These are phyloP conservation scores for Tanypteryx hageni DNA, from an alignment of 2,888 invertebrate genomes.

Conservation along the genomic window DNA sequence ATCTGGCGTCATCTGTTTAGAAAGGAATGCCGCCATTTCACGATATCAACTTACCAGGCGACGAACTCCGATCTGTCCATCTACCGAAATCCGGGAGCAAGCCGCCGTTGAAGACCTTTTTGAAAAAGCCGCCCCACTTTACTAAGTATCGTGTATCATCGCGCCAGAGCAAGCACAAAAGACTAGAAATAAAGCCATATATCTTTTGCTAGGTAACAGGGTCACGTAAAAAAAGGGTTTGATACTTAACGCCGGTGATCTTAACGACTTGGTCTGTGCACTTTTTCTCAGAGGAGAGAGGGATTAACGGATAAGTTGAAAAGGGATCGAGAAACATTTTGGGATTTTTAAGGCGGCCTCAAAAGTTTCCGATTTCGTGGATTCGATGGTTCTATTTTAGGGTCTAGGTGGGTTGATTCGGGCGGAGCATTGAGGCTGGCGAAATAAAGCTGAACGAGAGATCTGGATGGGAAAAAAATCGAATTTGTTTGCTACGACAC, in stretches of 20 bases:
- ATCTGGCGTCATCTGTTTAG: conserved; percentile 8
- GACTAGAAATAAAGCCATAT: conserved; percentile 19
- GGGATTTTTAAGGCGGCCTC: neutral
- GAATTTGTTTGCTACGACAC: neutral
- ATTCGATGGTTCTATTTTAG: neutral
- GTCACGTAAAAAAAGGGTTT: neutral
- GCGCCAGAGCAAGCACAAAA: neutral
- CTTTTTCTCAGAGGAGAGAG: neutral
- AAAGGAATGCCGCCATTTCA: neutral
- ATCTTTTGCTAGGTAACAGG: conserved; percentile 2
- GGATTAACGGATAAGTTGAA: neutral
- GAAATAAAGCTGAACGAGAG: neutral
- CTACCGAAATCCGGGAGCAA: conserved; percentile 4
- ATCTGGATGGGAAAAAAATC: neutral
- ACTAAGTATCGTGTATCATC: neutral
- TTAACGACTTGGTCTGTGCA: neutral
- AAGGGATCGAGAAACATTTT: neutral
- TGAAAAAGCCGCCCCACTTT: neutral
- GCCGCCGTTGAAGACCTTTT: neutral
- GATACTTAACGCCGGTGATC: conserved; percentile 16
- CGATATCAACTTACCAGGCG: neutral
- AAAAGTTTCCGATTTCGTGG: neutral
- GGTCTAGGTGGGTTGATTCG: neutral
- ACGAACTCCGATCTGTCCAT: neutral
- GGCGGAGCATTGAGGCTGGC: neutral